Evolutionary conservation across 2,797 vertebrate genomes (phyloP).

Genomic region (Philypnodon macrostomus): DNA sequence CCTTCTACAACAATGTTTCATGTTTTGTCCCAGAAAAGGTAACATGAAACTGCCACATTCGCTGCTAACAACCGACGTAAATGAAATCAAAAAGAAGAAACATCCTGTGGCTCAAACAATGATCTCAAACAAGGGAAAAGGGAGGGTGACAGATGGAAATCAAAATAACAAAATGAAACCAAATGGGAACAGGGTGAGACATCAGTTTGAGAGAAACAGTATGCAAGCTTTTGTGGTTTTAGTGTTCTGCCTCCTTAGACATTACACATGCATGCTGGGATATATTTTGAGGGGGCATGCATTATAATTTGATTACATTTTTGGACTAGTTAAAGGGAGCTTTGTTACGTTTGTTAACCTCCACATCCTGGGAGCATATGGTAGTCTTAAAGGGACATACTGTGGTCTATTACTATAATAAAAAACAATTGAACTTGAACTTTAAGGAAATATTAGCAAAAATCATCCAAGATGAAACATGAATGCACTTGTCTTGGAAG

Average conservation of each 20-base stretch:
- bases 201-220: constrained; percentile 55
- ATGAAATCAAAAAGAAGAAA: constrained; percentile 34
- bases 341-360: no score
- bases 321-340: neutral
- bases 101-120: constrained; percentile 38
- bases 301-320: neutral
- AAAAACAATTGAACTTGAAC: no score
- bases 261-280: constrained; percentile 21
- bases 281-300: neutral
- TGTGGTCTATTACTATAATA: no score
- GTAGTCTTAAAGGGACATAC: no score
- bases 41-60: constrained; percentile 33
- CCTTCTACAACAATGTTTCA: constrained; percentile 32
- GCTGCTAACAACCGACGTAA: constrained; percentile 16
- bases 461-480: no score
- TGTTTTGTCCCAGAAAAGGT: constrained; percentile 30
- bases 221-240: constrained; percentile 45
- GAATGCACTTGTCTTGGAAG: no score
- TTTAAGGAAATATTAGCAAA: no score
- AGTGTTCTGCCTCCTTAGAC: constrained; percentile 47
- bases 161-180: constrained; percentile 17
- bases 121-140: constrained; percentile 35
- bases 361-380: no score
- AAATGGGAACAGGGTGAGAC: constrained; percentile 39
- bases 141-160: constrained; percentile 40